Evolutionary conservation across 1,140 invertebrate species (phyloP).

Genomic region (Octopus sinensis): DNA sequence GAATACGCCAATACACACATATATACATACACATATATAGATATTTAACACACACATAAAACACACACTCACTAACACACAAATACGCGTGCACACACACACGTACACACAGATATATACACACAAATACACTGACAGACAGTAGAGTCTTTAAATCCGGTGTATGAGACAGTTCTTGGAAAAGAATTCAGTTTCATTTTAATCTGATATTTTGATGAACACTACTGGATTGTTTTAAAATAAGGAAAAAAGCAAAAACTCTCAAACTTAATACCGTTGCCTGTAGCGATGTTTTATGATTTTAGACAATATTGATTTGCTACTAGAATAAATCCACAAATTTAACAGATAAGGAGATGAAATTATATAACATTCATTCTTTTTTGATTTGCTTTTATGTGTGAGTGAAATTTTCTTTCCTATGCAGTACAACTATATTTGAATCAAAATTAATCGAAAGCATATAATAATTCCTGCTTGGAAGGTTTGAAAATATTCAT

Average conservation of each 20-base stretch:
- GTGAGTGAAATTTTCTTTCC: too few relatives aligned
- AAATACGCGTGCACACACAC: background rate
- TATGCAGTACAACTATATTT: too few relatives aligned
- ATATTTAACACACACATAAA: background rate
- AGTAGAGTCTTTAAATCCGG: background rate
- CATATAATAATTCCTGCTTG: too few relatives aligned
- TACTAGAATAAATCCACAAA: background rate
- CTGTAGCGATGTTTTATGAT: background rate
- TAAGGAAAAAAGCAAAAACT: background rate
- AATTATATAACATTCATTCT: too few relatives aligned
- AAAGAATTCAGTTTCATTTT: background rate
- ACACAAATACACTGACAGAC: background rate
- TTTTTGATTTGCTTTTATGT: too few relatives aligned
- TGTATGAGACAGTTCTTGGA: background rate
- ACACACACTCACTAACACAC: background rate
- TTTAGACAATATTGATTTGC: background rate
- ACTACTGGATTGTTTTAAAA: background rate
- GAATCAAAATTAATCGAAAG: too few relatives aligned
- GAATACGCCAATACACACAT: background rate
- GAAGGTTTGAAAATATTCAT: too few relatives aligned
- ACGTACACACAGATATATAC: background rate
- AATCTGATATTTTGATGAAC: background rate
- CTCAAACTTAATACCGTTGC: background rate
- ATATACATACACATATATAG: background rate
- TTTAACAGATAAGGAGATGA: too few relatives aligned